A percentile compares a stretch with the other conserved stretches of the same genome.
Evolutionary conservation across 2,888 invertebrate species (phyloP).

Genomic region (Lathronympha strigana): DNA sequence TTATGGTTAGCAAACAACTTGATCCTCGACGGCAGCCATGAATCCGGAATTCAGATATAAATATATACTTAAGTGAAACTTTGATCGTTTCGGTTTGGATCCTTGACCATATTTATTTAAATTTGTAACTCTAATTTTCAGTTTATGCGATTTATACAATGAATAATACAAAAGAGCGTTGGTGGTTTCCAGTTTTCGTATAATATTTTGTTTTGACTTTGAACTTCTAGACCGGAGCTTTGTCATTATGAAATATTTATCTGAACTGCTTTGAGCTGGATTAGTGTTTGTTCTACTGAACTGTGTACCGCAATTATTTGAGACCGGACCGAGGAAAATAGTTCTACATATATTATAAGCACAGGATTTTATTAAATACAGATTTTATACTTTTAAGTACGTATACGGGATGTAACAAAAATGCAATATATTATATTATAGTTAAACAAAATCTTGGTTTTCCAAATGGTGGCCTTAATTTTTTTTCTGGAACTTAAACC

Average conservation of each 20-base stretch:
- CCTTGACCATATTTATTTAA: conserved; percentile 14
- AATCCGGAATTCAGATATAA: background rate
- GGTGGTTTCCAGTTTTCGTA: background rate
- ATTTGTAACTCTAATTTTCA: background rate
- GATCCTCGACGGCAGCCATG: background rate
- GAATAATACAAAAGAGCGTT: background rate
- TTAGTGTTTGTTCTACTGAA: background rate
- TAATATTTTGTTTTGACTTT: background rate
- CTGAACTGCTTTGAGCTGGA: conserved; percentile 14
- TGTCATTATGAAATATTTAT: conserved; percentile 19
- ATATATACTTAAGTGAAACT: conserved; percentile 8
- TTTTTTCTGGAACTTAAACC: too few relatives aligned
- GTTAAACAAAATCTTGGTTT: too few relatives aligned
- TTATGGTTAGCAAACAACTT: background rate
- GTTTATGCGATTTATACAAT: background rate
- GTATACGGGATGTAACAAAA: too few relatives aligned
- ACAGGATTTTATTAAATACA: too few relatives aligned
- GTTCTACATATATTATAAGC: too few relatives aligned
- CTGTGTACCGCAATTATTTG: background rate
- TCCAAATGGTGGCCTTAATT: too few relatives aligned
- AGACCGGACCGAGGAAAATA: background rate
- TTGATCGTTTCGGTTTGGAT: conserved; percentile 10
- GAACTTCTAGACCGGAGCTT: background rate
- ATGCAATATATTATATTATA: too few relatives aligned
- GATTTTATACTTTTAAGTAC: too few relatives aligned